Evolutionary conservation across 2,113 vertebrate genomes (phyloP).

Genomic region (Peromyscus leucopus): DNA sequence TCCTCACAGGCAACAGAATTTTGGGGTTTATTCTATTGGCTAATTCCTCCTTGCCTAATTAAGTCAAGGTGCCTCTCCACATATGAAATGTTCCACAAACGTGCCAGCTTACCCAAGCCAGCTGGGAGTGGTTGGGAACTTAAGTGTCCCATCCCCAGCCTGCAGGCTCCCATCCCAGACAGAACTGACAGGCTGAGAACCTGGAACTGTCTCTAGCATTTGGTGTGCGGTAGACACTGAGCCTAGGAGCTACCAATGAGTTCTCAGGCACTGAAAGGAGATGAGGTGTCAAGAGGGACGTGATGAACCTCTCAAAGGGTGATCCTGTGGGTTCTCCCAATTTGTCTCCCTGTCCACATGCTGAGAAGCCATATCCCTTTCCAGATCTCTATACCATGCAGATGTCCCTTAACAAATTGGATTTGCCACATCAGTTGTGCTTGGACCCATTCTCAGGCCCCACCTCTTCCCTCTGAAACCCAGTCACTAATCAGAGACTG

Average conservation of each 20-base stretch:
- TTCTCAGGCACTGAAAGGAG: not conserved
- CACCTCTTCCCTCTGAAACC: not conserved
- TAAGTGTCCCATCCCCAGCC: fast-evolving
- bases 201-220: not conserved
- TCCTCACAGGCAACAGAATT: not conserved
- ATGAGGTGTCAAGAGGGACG: not conserved
- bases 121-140: not conserved
- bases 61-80: not conserved
- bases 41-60: not conserved
- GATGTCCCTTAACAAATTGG: too few species aligned
- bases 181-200: not conserved
- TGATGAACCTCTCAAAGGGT: not conserved
- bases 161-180: not conserved
- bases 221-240: not conserved
- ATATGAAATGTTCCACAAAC: not conserved
- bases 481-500: too few species aligned
- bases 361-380: not conserved
- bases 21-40: not conserved
- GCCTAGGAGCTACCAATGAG: not conserved
- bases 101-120: not conserved
- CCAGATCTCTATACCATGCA: not conserved
- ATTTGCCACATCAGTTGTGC: not conserved
- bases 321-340: not conserved
- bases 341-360: not conserved
- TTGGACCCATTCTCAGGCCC: not conserved